Conservation (phyloP, 1,140 invertebrate species). For the Scaptomyza hsui region DNA sequence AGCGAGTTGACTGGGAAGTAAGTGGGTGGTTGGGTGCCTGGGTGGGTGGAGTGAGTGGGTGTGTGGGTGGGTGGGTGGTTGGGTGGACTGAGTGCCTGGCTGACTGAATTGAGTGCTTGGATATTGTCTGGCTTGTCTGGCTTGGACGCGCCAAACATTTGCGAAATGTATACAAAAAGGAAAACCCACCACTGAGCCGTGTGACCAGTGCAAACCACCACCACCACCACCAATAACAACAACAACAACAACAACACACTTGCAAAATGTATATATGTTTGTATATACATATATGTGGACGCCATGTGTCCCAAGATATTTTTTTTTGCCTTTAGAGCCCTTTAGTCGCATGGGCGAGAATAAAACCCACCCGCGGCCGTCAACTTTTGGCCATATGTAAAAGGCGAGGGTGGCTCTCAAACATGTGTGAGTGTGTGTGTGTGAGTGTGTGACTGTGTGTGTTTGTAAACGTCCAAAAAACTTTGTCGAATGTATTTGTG, state of each 20-base stretch:
- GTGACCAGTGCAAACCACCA: slow-evolving; percentile 64
- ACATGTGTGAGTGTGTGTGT: slow-evolving; percentile 2
- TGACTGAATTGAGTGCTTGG: slow-evolving; percentile 22
- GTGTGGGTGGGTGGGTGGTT: slow-evolving; percentile 10
- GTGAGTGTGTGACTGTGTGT: slow-evolving; percentile 14
- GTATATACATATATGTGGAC: slow-evolving; percentile 30
- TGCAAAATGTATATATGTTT: slow-evolving; percentile 42
- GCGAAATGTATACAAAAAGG: slow-evolving; percentile 65
- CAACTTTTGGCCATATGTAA: slow-evolving; percentile 75
- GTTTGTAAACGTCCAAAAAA: background rate
- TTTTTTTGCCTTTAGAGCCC: background rate
- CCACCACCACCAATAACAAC: slow-evolving; percentile 16
- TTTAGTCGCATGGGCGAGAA: slow-evolving; percentile 36
- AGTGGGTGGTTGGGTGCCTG: background rate
- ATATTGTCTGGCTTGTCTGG: slow-evolving; percentile 9
- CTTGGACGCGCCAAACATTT: slow-evolving; percentile 46
- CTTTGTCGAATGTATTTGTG: background rate
- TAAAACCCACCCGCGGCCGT: slow-evolving; percentile 57
- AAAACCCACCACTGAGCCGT: slow-evolving; percentile 63
- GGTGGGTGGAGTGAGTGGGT: background rate
- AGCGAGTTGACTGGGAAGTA: slow-evolving; percentile 1
- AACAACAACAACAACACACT: slow-evolving; percentile 23
- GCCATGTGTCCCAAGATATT: slow-evolving; percentile 43
- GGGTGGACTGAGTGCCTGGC: slow-evolving; percentile 3
- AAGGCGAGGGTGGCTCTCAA: slow-evolving; percentile 65